phyloP scores from a whole-genome alignment of 2,797 vertebrate species.

The Ara ararauna region DNA sequence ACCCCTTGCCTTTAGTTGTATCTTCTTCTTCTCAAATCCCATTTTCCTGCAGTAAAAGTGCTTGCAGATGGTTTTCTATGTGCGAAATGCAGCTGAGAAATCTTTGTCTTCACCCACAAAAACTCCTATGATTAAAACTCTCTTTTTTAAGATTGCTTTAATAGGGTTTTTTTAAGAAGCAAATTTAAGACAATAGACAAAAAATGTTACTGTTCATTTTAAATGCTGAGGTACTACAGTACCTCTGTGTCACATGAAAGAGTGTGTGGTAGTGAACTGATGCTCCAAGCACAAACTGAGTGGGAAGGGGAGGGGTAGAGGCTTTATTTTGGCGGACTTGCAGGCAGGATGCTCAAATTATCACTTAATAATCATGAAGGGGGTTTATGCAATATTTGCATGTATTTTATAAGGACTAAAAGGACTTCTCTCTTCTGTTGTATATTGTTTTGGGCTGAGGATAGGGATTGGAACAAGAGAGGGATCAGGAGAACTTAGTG shows the following conservation, averaged over 20 bases:
- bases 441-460: background rate
- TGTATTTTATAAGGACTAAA: background rate
- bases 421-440: background rate
- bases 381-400: background rate
- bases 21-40: background rate
- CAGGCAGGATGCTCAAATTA: background rate
- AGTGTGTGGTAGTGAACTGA: rapidly evolving
- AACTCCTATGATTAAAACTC: background rate
- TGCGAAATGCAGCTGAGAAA: background rate
- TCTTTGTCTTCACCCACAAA: background rate
- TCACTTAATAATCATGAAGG: background rate
- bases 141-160: background rate
- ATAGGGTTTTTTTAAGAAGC: background rate
- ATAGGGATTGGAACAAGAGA: background rate
- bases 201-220: background rate
- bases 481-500: background rate
- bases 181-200: background rate
- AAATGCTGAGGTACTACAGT: background rate
- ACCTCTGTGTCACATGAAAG: rapidly evolving
- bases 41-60: background rate
- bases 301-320: background rate
- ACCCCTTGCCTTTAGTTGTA: rapidly evolving
- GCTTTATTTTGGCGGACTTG: background rate
- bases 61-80: background rate
- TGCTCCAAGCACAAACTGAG: background rate